Evolutionary conservation across 1,140 invertebrate species (phyloP).

Genomic region (Varroa destructor): DNA sequence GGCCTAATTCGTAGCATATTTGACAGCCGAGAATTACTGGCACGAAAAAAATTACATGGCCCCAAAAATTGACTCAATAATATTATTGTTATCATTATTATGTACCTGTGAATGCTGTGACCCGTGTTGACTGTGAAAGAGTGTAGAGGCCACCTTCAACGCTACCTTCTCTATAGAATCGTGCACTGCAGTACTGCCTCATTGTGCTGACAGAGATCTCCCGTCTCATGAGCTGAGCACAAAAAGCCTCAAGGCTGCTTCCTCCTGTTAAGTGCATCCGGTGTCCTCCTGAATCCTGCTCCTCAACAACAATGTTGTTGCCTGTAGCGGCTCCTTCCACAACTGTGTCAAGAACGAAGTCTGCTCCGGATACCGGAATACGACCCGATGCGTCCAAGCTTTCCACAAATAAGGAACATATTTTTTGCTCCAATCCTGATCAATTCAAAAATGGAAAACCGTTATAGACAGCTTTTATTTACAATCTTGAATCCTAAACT

Average conservation of each 20-base stretch:
- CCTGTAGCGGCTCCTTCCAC: slow-evolving; percentile 15
- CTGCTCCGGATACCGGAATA: slow-evolving; percentile 2
- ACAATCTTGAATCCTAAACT: too few species aligned
- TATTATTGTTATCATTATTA: not conserved
- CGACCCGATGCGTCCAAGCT: not conserved
- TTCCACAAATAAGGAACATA: slow-evolving; percentile 2
- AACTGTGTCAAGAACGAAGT: slow-evolving; percentile 18
- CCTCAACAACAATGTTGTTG: slow-evolving; percentile 21
- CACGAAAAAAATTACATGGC: too few species aligned
- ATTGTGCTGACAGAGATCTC: not conserved
- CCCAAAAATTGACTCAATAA: too few species aligned
- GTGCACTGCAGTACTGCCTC: slow-evolving; percentile 4
- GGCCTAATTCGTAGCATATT: too few species aligned
- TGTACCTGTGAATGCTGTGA: slow-evolving; percentile 16
- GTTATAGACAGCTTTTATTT: too few species aligned
- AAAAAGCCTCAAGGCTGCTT: slow-evolving; percentile 20
- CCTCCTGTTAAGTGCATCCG: slow-evolving; percentile 19
- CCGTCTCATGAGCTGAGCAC: slow-evolving; percentile 5
- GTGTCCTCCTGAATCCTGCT: slow-evolving; percentile 17
- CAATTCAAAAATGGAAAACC: too few species aligned
- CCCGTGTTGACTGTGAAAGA: slow-evolving; percentile 8
- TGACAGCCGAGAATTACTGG: too few species aligned
- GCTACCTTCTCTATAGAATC: slow-evolving; percentile 19
- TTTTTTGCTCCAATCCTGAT: not conserved
- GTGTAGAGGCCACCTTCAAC: slow-evolving; percentile 21